Base-by-base conservation (phyloP, 2,113 vertebrate genomes). In the Redunca redunca region DNA sequence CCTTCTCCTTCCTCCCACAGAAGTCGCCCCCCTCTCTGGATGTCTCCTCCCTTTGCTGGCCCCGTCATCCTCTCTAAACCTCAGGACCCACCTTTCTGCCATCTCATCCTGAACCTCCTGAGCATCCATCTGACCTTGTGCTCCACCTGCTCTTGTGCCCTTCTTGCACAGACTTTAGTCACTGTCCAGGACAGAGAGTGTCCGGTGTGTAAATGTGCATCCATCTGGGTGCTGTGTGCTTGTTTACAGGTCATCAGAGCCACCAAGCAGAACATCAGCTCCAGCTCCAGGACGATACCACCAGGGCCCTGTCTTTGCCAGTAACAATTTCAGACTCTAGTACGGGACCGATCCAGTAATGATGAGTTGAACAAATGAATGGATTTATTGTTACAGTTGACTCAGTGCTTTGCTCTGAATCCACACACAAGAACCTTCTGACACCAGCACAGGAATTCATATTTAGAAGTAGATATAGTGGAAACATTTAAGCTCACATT, bases 251-350 rank as follows among this genome's bases (percentile, higher is more conserved):
- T 55, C 55, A 53, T 92, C 74, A 55, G 7, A 53, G 15, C 80
- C 50, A 55, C 19, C 0, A 11, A 28, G 19, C 36, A 71, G 50
- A 43, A 19, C 36, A 23, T n/a, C 82, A 30, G 16, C 36, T 71
- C 28, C n/a, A 33, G 7, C 23, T 43, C 36, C 36, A 71, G 48
- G 5, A 17, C 0, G 7, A 4, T 3, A 6, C 36, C 28, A 17
- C 21, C 8, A 12, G 40, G 48, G 80, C 9, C 7, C 21, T 83
- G 28, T 33, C 26, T 67, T 67, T 28, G 67, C n/a, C 19, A 12
- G n/a, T 33, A n/a, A n/a, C 30, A 46, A 6, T 92, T 25, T 53
- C 33, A 33, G 58, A 53, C 36, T 46, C n/a, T 21, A 43, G 60
- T 23, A 53, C 0, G 30, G n/a, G 3, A 84, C 13, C 64, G 19